Conservation (phyloP, 2,888 invertebrate genomes). For the Philhelius pedissequus region DNA sequence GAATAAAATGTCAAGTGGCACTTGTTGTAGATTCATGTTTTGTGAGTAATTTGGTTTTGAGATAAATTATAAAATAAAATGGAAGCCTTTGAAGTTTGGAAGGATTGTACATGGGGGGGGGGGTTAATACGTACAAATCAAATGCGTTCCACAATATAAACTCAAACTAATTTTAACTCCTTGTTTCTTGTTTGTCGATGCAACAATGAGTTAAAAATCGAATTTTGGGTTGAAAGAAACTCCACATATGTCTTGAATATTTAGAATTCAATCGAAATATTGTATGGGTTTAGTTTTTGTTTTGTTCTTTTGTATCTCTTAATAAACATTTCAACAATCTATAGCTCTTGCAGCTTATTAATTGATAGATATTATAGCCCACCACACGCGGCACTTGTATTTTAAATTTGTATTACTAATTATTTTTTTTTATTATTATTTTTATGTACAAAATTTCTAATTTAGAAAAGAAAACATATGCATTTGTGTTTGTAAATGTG, state of each 20-base stretch:
- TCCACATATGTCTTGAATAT: conserved; percentile 50
- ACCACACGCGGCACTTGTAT: conserved; percentile 35
- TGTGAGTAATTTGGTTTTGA: too few species aligned
- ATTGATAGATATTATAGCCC: conserved; percentile 21
- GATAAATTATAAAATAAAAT: too few species aligned
- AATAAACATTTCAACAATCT: conserved; percentile 17
- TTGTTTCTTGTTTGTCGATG: too few species aligned
- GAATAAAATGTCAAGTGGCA: too few species aligned
- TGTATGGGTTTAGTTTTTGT: not conserved
- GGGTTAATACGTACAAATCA: too few species aligned
- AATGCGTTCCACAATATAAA: too few species aligned
- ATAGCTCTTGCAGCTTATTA: conserved; percentile 12
- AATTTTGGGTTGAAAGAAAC: too few species aligned
- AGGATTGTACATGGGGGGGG: too few species aligned
- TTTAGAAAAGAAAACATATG: conserved; percentile 60
- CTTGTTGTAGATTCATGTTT: too few species aligned
- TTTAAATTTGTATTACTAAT: conserved; percentile 18
- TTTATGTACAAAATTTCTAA: conserved; percentile 64
- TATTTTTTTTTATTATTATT: conserved; percentile 16
- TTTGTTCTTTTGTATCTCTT: conserved; percentile 12
- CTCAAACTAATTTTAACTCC: too few species aligned
- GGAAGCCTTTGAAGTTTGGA: too few species aligned
- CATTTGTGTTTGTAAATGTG: conserved; percentile 3
- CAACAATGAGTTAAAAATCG: too few species aligned
- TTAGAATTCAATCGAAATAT: conserved; percentile 38